Conservation (phyloP, 2,888 invertebrate genomes). For the Drosophila meridionalis region DNA sequence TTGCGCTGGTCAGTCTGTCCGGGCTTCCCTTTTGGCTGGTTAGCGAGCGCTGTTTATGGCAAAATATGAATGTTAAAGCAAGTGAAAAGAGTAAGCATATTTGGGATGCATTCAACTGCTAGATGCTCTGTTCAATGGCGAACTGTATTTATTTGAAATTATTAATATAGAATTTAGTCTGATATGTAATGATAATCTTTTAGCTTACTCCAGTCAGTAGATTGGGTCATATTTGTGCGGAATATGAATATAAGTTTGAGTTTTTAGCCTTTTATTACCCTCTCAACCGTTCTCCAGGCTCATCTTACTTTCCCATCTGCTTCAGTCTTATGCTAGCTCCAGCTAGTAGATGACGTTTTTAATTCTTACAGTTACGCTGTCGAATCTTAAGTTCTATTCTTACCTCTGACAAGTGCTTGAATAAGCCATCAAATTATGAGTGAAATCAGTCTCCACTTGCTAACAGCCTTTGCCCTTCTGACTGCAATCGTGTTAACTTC, state of each 20-base stretch:
- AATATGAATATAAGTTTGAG: no score
- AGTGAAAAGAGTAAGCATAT: neutral
- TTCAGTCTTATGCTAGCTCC: neutral
- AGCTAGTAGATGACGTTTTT: neutral
- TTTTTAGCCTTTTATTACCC: no score
- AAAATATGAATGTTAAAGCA: constrained; percentile 3
- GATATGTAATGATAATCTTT: no score
- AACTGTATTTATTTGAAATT: neutral
- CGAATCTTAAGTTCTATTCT: neutral
- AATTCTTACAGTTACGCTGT: neutral
- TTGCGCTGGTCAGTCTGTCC: neutral
- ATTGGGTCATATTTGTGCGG: no score
- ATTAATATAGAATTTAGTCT: no score
- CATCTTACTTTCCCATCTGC: neutral
- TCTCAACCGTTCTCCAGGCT: neutral
- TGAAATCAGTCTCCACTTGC: neutral
- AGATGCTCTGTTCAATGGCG: neutral
- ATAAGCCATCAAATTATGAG: neutral
- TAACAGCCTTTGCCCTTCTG: neutral
- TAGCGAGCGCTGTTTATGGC: neutral
- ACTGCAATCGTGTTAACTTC: neutral
- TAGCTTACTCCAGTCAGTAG: no score
- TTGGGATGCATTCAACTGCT: neutral
- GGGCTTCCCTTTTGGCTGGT: constrained; percentile 8
- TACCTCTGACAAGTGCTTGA: neutral